phyloP scores from a whole-genome alignment of 1,140 invertebrate species.

The Portunus trituberculatus region DNA sequence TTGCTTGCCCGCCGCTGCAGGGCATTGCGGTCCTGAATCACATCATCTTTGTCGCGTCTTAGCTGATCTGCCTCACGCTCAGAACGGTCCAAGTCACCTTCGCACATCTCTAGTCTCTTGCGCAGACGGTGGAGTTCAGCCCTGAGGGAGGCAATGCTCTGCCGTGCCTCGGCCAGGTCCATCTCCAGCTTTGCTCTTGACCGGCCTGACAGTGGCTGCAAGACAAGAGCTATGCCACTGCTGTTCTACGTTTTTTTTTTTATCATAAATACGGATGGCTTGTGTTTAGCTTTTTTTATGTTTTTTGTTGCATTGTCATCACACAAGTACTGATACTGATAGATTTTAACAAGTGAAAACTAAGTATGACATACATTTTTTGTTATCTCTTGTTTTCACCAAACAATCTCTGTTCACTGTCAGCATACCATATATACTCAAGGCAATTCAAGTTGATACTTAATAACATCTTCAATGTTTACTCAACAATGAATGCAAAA shows the following conservation, averaged over 20 bases:
- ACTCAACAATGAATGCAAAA: no score
- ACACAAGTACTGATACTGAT: no score
- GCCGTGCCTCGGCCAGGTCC: slow-evolving; percentile 55
- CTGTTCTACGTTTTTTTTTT: not conserved
- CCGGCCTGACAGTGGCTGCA: slow-evolving; percentile 59
- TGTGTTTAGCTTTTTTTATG: not conserved
- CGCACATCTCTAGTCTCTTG: slow-evolving; percentile 67
- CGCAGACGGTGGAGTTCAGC: slow-evolving; percentile 51
- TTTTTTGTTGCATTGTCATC: no score
- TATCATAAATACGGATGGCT: not conserved
- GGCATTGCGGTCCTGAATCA: slow-evolving; percentile 40
- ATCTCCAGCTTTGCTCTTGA: slow-evolving; percentile 66
- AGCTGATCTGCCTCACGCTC: slow-evolving; percentile 69
- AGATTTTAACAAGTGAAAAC: no score
- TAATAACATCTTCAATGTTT: no score
- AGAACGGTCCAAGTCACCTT: slow-evolving; percentile 67
- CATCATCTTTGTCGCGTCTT: slow-evolving; percentile 69
- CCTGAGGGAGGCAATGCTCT: slow-evolving; percentile 65
- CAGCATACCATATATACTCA: no score
- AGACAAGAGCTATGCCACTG: slow-evolving; percentile 11
- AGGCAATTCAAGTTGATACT: no score
- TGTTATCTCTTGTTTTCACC: no score
- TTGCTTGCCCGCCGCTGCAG: slow-evolving; percentile 48
- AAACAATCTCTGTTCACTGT: no score
- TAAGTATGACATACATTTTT: no score